These are phyloP conservation scores for Variabilichromis moorii DNA, from an alignment of 2,113 vertebrate genomes.

Conservation along the genomic window DNA sequence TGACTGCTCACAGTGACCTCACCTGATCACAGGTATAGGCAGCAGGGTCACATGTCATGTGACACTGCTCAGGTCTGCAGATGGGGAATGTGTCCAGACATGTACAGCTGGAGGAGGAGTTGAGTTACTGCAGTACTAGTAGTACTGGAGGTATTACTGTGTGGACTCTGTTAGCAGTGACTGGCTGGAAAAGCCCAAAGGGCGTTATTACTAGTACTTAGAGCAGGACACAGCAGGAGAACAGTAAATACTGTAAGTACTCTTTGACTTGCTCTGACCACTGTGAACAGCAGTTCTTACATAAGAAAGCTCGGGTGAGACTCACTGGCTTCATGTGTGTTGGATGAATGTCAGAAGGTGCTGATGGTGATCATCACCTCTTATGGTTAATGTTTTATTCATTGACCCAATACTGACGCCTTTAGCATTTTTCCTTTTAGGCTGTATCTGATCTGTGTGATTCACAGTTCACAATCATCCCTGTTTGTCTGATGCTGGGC, in stretches of 20 bases:
- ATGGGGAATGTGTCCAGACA: constrained; percentile 12
- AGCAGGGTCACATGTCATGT: neutral
- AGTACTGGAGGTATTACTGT: neutral
- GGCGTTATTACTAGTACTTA: neutral
- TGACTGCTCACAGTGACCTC: neutral
- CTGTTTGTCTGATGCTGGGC: neutral
- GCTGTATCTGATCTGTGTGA: neutral
- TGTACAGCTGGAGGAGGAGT: constrained; percentile 5
- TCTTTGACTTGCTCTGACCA: neutral
- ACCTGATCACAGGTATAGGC: neutral
- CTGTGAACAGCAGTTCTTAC: neutral
- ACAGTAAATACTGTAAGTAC: neutral
- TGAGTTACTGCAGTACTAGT: neutral
- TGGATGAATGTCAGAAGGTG: neutral
- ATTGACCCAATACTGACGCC: neutral
- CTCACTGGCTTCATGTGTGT: neutral
- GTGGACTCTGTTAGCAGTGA: neutral
- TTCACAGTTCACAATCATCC: neutral
- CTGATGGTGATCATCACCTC: neutral
- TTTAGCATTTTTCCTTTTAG: neutral
- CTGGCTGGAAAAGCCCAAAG: no score
- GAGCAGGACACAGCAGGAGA: neutral
- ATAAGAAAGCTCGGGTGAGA: neutral
- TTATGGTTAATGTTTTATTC: neutral
- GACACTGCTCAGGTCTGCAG: neutral